These are phyloP conservation scores for Acanthosepion pharaonis DNA, from an alignment of 2,888 invertebrate species.

Conservation along the genomic window DNA sequence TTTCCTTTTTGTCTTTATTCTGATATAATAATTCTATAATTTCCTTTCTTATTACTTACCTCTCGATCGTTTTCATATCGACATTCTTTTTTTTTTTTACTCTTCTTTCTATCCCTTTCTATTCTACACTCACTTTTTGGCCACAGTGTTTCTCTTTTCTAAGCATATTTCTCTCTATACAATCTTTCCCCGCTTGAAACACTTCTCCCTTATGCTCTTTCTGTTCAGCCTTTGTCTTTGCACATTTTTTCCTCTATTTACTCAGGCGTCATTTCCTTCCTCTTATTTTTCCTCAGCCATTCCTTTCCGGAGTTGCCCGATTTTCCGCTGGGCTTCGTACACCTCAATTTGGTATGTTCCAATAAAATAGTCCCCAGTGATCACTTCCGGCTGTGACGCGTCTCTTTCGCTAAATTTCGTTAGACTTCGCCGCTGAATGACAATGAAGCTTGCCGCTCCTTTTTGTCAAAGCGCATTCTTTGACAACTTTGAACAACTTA, in stretches of 20 bases:
- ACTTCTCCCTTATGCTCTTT: background rate
- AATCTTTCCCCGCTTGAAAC: background rate
- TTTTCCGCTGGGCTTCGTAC: background rate
- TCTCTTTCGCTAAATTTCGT: background rate
- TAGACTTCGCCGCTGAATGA: background rate
- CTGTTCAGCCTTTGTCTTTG: background rate
- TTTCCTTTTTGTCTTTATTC: background rate
- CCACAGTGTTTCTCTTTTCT: background rate
- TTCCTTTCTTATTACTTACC: background rate
- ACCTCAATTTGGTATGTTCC: background rate
- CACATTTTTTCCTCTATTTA: background rate
- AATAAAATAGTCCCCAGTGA: background rate
- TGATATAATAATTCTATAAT: background rate
- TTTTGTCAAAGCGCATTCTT: background rate
- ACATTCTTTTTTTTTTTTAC: too few relatives aligned
- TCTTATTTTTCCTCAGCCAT: background rate
- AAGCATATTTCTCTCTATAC: background rate
- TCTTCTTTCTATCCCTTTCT: background rate
- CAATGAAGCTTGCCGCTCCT: background rate
- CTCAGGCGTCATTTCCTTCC: background rate
- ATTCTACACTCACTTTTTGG: background rate
- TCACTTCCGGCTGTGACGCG: constrained; percentile 14
- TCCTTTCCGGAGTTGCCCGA: background rate
- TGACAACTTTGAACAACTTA: background rate
- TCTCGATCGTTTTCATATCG: background rate